Conservation (phyloP, 2,797 vertebrate species). For the Protonibea diacanthus region DNA sequence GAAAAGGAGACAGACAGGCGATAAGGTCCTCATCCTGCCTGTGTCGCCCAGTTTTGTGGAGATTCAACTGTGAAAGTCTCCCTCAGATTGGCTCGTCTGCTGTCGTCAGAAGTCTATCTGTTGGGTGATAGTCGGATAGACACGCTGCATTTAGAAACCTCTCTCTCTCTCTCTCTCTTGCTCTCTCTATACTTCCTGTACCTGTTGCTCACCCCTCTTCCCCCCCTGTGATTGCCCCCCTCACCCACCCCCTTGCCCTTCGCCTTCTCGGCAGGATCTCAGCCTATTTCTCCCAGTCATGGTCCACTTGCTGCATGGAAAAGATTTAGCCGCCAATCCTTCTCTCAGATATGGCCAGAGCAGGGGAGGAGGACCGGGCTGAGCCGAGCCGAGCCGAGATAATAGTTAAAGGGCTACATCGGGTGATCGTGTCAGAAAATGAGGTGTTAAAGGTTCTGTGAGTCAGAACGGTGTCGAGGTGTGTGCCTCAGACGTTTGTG, state of each 20-base stretch:
- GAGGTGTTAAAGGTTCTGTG: background rate
- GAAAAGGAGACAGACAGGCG: slow-evolving; percentile 10
- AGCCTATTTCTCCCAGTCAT: slow-evolving; percentile 68
- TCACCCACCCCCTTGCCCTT: background rate
- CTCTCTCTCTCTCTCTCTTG: slow-evolving; percentile 41
- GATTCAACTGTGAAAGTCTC: slow-evolving; percentile 68
- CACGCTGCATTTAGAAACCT: slow-evolving; percentile 70
- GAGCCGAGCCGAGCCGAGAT: slow-evolving; percentile 24
- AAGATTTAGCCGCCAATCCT: slow-evolving; percentile 56
- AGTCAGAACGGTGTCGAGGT: background rate
- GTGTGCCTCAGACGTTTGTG: background rate
- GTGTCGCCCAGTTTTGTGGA: slow-evolving; percentile 41
- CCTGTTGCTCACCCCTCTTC: slow-evolving; percentile 27
- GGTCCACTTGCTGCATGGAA: slow-evolving; percentile 55
- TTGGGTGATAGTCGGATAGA: slow-evolving; percentile 56
- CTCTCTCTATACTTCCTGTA: slow-evolving; percentile 25
- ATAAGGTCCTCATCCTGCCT: background rate
- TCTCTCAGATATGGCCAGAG: slow-evolving; percentile 40
- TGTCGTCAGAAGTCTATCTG: slow-evolving; percentile 59
- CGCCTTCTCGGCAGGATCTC: slow-evolving; percentile 44
- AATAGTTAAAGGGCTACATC: slow-evolving; percentile 33
- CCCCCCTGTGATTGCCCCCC: slow-evolving; percentile 9
- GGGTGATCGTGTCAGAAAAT: slow-evolving; percentile 21
- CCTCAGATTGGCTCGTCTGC: slow-evolving; percentile 65
- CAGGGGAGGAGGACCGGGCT: background rate